These are phyloP conservation scores for Hydrocynus forskahlii DNA, from an alignment of 2,797 vertebrate species.

Conservation along the genomic window DNA sequence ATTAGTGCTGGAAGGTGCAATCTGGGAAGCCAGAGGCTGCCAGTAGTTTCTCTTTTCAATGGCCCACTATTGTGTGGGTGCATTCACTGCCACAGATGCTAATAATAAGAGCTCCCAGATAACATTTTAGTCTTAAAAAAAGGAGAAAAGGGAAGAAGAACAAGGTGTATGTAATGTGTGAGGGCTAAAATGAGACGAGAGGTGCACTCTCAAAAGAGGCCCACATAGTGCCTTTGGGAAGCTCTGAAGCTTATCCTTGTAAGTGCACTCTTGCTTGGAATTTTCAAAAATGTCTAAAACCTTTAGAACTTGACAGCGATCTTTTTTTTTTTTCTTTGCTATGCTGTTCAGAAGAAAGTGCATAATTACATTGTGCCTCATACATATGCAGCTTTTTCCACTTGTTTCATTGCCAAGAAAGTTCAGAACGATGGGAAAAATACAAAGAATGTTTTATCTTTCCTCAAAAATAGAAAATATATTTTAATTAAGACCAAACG, in stretches of 20 bases:
- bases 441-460: not conserved
- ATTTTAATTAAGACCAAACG: not conserved
- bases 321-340: too few species aligned
- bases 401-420: not conserved
- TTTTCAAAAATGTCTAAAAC: not conserved
- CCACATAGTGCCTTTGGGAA: not conserved
- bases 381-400: not conserved
- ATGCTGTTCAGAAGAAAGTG: not conserved
- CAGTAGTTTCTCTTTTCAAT: constrained; percentile 29
- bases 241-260: not conserved
- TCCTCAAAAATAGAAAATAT: not conserved
- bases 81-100: constrained; percentile 5
- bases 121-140: constrained; percentile 1
- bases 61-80: constrained; percentile 26
- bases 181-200: not conserved
- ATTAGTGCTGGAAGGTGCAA: constrained; percentile 49
- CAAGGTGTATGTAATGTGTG: not conserved
- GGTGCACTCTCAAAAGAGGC: not conserved
- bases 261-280: not conserved
- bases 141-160: constrained; percentile 10
- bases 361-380: not conserved
- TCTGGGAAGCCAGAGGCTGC: constrained; percentile 42
- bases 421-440: not conserved
- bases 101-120: constrained; percentile 18
- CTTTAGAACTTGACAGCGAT: not conserved